Percentiles rank a stretch among this genome's conserved stretches.
These are phyloP conservation scores for Muscicapa striata DNA, from an alignment of 2,797 vertebrate genomes.

Conservation along the genomic window DNA sequence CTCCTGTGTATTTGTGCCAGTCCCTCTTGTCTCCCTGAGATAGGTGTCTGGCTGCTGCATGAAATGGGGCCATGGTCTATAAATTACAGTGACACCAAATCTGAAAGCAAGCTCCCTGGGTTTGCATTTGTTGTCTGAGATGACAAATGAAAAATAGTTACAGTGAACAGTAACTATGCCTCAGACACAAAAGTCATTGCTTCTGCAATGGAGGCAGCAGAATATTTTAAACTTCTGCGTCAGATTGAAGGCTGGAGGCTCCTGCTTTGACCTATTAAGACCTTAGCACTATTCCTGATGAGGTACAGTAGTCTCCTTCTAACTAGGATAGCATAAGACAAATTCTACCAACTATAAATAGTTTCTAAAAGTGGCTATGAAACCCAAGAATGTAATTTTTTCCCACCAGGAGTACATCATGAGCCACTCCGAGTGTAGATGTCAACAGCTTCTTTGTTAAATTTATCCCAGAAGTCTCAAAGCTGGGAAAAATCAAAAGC, in stretches of 20 bases:
- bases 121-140: not conserved
- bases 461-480: slow-evolving; percentile 33
- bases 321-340: not conserved
- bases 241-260: not conserved
- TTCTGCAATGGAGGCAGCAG: not conserved
- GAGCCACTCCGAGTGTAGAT: not conserved
- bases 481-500: slow-evolving; percentile 51
- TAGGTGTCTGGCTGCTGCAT: not conserved
- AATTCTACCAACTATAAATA: not conserved
- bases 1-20: not conserved
- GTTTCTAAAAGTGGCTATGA: not conserved
- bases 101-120: not conserved
- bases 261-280: not conserved
- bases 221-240: not conserved
- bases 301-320: not conserved
- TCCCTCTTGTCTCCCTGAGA: not conserved
- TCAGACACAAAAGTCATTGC: not conserved
- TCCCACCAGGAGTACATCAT: slow-evolving; percentile 4
- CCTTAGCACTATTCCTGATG: not conserved
- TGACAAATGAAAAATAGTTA: not conserved
- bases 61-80: not conserved
- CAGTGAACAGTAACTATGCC: not conserved
- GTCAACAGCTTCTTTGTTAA: slow-evolving; percentile 40
- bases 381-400: not conserved
- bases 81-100: not conserved